Percentiles rank a stretch among this genome's conserved stretches.
These are phyloP conservation scores for Vollenhovia emeryi DNA, from an alignment of 1,140 invertebrate species.

Conservation along the genomic window DNA sequence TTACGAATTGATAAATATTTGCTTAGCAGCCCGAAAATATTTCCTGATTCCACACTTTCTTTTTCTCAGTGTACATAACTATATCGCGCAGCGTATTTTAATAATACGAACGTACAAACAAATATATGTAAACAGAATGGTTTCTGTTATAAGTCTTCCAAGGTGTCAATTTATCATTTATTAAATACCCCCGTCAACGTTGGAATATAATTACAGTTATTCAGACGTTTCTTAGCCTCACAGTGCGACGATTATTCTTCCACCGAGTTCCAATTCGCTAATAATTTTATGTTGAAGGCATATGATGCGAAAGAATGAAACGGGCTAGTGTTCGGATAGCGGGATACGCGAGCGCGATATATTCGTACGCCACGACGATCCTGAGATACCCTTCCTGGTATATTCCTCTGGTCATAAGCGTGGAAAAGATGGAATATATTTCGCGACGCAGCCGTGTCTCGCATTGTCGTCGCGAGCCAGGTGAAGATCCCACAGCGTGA, in stretches of 20 bases:
- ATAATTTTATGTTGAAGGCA: constrained; percentile 6
- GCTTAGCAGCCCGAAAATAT: no score
- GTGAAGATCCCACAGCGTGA: constrained; percentile 58
- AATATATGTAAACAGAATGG: background rate
- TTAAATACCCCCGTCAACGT: background rate
- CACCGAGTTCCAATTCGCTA: background rate
- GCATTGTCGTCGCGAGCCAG: constrained; percentile 26
- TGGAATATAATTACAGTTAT: background rate
- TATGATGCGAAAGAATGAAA: background rate
- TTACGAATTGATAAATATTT: no score
- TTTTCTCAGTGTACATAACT: no score
- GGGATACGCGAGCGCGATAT: background rate
- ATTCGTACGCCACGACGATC: background rate
- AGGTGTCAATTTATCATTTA: background rate
- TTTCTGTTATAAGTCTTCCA: background rate
- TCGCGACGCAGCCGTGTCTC: background rate
- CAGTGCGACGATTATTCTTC: background rate
- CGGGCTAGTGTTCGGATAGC: background rate
- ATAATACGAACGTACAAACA: background rate
- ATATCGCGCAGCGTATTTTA: background rate
- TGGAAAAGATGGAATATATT: constrained; percentile 18
- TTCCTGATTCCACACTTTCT: no score
- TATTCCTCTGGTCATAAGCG: background rate
- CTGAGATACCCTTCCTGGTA: background rate
- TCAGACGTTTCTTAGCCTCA: background rate